Evolutionary conservation across 2,888 invertebrate genomes (phyloP).

Genomic region (Cheilosia pagana): DNA sequence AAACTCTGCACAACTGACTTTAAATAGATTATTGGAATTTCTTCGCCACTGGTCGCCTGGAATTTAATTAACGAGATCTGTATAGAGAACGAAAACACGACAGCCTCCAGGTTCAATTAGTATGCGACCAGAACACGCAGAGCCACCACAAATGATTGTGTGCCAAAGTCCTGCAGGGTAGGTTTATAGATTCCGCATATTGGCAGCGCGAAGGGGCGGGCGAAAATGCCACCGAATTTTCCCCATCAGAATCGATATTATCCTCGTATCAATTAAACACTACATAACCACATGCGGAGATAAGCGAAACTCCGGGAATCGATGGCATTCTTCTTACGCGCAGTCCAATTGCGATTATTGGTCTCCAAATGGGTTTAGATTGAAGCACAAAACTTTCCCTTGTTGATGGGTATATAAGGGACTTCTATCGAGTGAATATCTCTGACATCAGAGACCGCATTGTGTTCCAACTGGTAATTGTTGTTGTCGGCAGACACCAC

Average conservation of each 20-base stretch:
- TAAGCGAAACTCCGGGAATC: neutral
- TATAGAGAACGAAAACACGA: neutral
- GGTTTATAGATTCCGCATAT: neutral
- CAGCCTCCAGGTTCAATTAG: slow-evolving; percentile 4
- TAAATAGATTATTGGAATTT: slow-evolving; percentile 14
- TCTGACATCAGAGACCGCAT: neutral
- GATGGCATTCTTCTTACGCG: slow-evolving; percentile 6
- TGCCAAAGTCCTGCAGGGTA: neutral
- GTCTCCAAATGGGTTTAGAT: too few species aligned
- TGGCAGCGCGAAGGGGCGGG: neutral
- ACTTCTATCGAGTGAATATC: neutral
- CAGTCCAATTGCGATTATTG: neutral
- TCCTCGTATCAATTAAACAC: slow-evolving; percentile 1
- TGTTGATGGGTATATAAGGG: too few species aligned
- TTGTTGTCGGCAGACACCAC: neutral
- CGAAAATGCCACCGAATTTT: too few species aligned
- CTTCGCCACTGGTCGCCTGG: neutral
- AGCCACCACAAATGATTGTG: slow-evolving; percentile 3
- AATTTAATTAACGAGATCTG: slow-evolving; percentile 1
- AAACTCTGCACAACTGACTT: neutral
- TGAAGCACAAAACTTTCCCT: neutral
- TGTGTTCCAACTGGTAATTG: neutral
- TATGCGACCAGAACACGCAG: neutral
- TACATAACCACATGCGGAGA: neutral
- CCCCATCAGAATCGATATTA: slow-evolving; percentile 1